phyloP scores from a whole-genome alignment of 2,797 vertebrate genomes.

The Odontamblyopus lacepedii region DNA sequence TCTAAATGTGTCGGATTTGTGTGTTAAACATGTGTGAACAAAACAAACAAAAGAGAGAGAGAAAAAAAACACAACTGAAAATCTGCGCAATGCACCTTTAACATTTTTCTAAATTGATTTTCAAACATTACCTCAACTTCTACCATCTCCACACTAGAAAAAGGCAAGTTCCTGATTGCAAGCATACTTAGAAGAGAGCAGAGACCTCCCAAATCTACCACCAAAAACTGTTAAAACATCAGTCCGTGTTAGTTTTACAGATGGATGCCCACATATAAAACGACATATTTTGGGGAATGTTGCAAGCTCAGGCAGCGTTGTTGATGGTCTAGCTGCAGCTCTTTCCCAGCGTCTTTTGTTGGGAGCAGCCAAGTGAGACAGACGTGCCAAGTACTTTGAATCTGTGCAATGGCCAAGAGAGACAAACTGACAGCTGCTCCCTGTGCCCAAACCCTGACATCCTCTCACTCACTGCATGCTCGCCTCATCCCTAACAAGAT shows the following conservation, averaged over 20 bases:
- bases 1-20: too few species aligned
- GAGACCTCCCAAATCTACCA: too few species aligned
- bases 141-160: too few species aligned
- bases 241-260: not conserved
- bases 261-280: slow-evolving; percentile 18
- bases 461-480: slow-evolving; percentile 51
- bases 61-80: too few species aligned
- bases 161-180: too few species aligned
- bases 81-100: too few species aligned
- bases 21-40: too few species aligned
- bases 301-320: not conserved
- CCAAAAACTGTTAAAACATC: not conserved
- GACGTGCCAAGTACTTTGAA: slow-evolving; percentile 56
- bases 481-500: slow-evolving; percentile 58
- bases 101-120: too few species aligned
- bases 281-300: slow-evolving; percentile 20
- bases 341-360: slow-evolving; percentile 42
- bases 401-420: slow-evolving; percentile 64
- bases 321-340: slow-evolving; percentile 23
- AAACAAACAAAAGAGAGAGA: too few species aligned
- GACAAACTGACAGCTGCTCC: slow-evolving; percentile 67
- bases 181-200: too few species aligned
- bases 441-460: slow-evolving; percentile 55
- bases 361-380: slow-evolving; percentile 48
- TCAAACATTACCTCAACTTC: too few species aligned